Evolutionary conservation across 2,113 vertebrate genomes (phyloP), one percentile per base, ranked within the genome.

Genomic region (Chaetura pelagica): DNA sequence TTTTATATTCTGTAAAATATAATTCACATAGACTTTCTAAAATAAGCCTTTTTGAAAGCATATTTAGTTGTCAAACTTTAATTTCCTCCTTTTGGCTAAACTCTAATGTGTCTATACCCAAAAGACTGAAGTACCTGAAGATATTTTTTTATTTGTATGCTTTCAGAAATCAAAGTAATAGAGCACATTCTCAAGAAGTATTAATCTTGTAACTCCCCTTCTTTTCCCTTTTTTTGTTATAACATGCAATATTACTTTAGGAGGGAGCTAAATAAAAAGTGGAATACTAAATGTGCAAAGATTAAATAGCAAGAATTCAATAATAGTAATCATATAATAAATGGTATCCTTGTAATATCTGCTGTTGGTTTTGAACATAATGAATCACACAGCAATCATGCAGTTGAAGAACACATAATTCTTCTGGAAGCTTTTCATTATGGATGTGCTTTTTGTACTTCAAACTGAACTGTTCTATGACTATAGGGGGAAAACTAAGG

Each of bases 341-440:
- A 92, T 89, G 48, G 44, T 75, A 64, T 92, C 40, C 62, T 95
- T 1, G 1, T 89, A 87, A 87, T 95, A 78, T 91, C 84, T 92
- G 75, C 66, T 75, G 69, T 84, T 95, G 86, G 61, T 84, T 94
- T 92, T 63, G 96, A 93, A 75, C 62, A 26, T 94, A 95, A 94
- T 97, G 80, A 95, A 94, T 96, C 94, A 84, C 34, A 46, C 42
- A 44, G 84, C 67, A 89, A 92, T 86, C 89, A 67, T 18, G 20
- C 61, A 38, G 82, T 79, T 80, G 81, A 62, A 89, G 88, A 86
- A 91, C 1, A 2, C 26, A 2, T 92, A 72, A 92, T 91, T 93
- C 79, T 72, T 87, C n/a, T 46, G 63, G 88, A 96, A 89, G 89
- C 57, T 61, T 95, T 92, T 96, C 91, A 94, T 96, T 87, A 90